Base-by-base conservation (phyloP, 1,140 invertebrate species). In the Atopsyche davidsoni region DNA sequence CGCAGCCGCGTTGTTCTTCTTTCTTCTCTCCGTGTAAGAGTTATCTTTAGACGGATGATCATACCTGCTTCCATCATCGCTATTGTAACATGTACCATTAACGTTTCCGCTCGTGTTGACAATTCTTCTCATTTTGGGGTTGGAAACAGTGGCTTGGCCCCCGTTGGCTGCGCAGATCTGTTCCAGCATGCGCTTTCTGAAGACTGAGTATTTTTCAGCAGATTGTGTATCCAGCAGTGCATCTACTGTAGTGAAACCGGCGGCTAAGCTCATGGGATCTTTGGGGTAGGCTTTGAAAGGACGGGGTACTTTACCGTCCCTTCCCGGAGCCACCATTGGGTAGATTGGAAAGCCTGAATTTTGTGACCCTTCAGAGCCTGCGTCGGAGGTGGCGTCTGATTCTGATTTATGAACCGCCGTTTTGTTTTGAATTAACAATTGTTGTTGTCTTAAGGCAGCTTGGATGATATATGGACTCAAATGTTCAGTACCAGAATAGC, bases 1-100 rank as follows among this genome's bases (percentile, higher is more conserved):
- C 1, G 95, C 95, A 0, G 95, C 94, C 57, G 88, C 89, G 65
- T 98, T 98, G 64, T 98, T 97, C 64, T 94, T 94, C 46, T 85
- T 79, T 7, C 94, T 72, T 48, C 91, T 77, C 62, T 93, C 90
- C 73, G 84, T 85, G 63, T 97, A 97, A 0, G 84, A 82, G 0
- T 83, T 80, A 62, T 94, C 90, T 62, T 89, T 89, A 17, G 79
- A 61, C n/a, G 43, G 49, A 48, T 62, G 58, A 2, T 64, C 63
- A 18, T 70, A 66, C 11, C 65, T 67, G 25, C 58, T 60, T 19
- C 60, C 67, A 17, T 65, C 55, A 1, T 53, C 50, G 28, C 31
- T 44, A 2, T 16, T 6, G 59, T 66, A 50, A n/a, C 38, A 36
- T 3, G 16, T 23, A 11, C 25, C 28, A 34, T 47, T 56, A 18